phyloP scores from a whole-genome alignment of 2,113 vertebrate species.

The Melanerpes aurifrons region DNA sequence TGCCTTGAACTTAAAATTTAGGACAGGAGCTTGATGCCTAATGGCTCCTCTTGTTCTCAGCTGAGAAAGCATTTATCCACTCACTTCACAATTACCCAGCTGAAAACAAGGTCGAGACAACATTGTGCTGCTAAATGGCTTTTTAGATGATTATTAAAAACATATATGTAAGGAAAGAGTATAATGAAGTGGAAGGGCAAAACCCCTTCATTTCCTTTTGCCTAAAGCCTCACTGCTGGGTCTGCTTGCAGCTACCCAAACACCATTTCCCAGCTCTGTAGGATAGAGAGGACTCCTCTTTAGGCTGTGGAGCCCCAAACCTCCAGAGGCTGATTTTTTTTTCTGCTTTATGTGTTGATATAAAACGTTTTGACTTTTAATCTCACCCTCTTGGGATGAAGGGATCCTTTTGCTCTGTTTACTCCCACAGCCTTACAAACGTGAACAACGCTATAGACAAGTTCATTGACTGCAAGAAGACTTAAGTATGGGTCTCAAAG shows the following conservation, averaged over 20 bases:
- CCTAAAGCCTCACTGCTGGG: not conserved
- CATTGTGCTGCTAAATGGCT: not conserved
- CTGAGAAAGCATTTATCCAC: slow-evolving; percentile 28
- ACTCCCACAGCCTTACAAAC: not conserved
- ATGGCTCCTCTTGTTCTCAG: slow-evolving; percentile 11
- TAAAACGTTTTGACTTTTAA: not conserved
- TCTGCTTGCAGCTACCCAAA: not conserved
- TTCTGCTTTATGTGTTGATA: not conserved
- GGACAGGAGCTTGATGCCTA: slow-evolving; percentile 9
- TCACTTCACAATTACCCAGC: not conserved
- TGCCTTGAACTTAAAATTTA: not conserved
- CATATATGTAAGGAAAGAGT: fast-evolving
- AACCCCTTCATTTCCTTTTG: not conserved
- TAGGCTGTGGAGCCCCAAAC: not conserved
- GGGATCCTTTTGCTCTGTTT: not conserved
- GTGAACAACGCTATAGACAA: not conserved
- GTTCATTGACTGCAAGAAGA: not conserved
- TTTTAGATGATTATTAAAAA: not conserved
- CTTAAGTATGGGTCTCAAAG: not conserved
- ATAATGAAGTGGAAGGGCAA: not conserved
- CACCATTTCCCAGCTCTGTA: not conserved
- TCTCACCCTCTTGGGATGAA: not conserved
- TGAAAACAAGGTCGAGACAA: not conserved
- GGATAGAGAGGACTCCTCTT: not conserved
- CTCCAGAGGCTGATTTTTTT: not conserved